These are phyloP conservation scores for Brienomyrus brachyistius DNA, from an alignment of 2,113 vertebrate species.

Conservation along the genomic window DNA sequence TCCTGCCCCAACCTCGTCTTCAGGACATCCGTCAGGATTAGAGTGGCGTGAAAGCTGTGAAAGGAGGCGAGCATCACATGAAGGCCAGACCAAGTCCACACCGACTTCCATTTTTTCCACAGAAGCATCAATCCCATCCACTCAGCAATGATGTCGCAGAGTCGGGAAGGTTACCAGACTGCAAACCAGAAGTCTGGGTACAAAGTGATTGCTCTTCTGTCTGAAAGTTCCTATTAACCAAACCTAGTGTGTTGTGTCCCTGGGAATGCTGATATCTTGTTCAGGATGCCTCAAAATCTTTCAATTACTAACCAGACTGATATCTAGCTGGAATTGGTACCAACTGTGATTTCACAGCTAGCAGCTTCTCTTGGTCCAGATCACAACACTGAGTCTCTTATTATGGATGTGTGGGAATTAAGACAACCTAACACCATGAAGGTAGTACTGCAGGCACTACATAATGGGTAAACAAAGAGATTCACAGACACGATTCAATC, in stretches of 20 bases:
- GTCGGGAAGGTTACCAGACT: background rate
- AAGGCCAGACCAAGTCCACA: background rate
- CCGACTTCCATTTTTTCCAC: background rate
- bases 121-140: background rate
- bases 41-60: conserved; percentile 12
- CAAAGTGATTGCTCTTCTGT: no score
- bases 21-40: conserved; percentile 26
- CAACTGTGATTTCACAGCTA: background rate
- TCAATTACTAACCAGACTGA: background rate
- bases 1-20: conserved; percentile 30
- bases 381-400: background rate
- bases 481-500: background rate
- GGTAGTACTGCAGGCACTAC: background rate
- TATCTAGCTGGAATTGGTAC: background rate
- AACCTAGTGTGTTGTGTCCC: background rate
- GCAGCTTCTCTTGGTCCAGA: background rate
- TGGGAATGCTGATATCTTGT: background rate
- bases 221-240: no score
- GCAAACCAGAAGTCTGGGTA: background rate
- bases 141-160: background rate
- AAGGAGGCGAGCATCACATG: background rate
- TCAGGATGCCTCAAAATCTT: background rate
- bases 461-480: background rate
- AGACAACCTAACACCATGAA: background rate
- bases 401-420: no score